phyloP scores from a whole-genome alignment of 1,140 invertebrate genomes.

The Megalopta genalis region DNA sequence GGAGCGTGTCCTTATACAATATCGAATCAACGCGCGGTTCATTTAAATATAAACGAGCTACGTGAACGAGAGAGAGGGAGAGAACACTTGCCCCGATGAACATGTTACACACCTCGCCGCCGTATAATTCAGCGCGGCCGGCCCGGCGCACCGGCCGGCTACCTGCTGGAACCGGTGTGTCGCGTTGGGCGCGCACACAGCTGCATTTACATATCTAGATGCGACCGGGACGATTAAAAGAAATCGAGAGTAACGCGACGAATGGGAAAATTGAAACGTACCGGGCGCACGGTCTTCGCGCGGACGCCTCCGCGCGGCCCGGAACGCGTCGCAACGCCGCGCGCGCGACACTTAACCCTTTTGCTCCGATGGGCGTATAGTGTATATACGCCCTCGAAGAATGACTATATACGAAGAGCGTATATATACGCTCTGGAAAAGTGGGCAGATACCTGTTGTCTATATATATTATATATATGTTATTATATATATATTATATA shows the following conservation, averaged over 20 bases:
- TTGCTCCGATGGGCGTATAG: too few species aligned
- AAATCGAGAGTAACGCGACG: neutral
- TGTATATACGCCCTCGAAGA: too few species aligned
- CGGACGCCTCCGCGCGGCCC: neutral
- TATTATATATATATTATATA: too few species aligned
- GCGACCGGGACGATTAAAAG: conserved; percentile 41
- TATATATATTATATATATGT: too few species aligned
- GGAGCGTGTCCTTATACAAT: conserved; percentile 38
- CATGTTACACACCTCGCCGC: conserved; percentile 41
- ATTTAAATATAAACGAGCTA: conserved; percentile 65
- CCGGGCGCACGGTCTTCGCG: neutral
- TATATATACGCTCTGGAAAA: too few species aligned
- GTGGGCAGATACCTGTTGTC: too few species aligned
- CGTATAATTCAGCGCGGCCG: conserved; percentile 50
- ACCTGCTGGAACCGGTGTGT: neutral
- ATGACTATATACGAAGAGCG: too few species aligned
- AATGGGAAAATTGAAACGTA: neutral
- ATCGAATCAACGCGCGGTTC: conserved; percentile 55
- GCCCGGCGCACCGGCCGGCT: conserved; percentile 5
- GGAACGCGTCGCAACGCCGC: too few species aligned
- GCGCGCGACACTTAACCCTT: too few species aligned
- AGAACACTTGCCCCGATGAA: conserved; percentile 55
- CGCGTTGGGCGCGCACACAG: conserved; percentile 3
- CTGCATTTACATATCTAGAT: conserved; percentile 57
- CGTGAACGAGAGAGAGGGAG: too few species aligned